phyloP scores from a whole-genome alignment of 1,140 invertebrate species.

The Maconellicoccus hirsutus region DNA sequence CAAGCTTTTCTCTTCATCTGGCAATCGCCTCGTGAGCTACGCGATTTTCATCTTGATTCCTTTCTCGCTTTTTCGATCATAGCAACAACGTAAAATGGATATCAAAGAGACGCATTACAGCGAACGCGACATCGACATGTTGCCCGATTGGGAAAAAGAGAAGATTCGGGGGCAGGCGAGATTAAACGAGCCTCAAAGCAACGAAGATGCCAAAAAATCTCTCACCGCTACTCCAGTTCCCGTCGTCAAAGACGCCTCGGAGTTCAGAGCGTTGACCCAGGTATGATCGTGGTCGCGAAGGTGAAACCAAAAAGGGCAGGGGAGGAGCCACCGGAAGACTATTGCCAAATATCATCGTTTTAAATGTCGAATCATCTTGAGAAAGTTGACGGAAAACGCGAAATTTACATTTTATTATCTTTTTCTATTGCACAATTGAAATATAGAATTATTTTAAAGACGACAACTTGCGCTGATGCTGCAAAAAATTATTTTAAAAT shows the following conservation, averaged over 20 bases:
- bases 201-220: background rate
- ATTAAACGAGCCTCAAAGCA: background rate
- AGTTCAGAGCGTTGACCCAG: constrained; percentile 36
- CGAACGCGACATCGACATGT: background rate
- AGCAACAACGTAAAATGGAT: background rate
- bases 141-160: background rate
- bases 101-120: background rate
- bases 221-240: background rate
- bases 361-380: no score
- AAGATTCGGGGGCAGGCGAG: background rate
- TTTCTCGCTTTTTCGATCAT: no score
- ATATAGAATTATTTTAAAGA: no score
- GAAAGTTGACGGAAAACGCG: no score
- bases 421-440: no score
- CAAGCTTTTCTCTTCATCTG: no score
- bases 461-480: no score
- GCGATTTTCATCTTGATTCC: no score
- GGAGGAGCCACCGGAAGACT: background rate
- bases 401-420: no score
- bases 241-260: constrained; percentile 26
- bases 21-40: no score
- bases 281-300: no score
- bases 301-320: constrained; percentile 32
- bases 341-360: constrained; percentile 24
- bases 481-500: no score